Percentiles rank a stretch among this genome's conserved stretches.
These are phyloP conservation scores for Synergus gifuensis DNA, from an alignment of 2,888 invertebrate species.

Conservation along the genomic window DNA sequence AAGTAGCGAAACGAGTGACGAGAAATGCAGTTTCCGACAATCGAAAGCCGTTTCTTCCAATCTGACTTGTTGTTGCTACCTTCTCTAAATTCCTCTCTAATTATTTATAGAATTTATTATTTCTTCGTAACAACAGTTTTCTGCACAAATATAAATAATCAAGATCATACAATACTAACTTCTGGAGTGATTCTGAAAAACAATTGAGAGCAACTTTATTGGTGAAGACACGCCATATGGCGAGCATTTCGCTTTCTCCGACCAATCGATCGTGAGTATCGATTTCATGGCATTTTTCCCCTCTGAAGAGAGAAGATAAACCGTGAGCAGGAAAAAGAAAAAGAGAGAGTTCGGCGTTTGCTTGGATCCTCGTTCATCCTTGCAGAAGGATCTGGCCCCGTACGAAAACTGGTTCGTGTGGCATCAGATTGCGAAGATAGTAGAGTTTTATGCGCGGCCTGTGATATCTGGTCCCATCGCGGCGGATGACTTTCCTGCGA, in stretches of 20 bases:
- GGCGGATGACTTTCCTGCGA: conserved; percentile 73
- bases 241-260: conserved; percentile 53
- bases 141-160: not conserved
- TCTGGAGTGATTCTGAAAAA: conserved; percentile 43
- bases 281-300: conserved; percentile 55
- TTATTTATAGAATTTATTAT: not conserved
- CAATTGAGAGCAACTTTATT: conserved; percentile 17
- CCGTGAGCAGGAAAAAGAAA: conserved; percentile 45
- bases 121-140: not conserved
- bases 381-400: conserved; percentile 61
- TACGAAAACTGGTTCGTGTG: conserved; percentile 76
- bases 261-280: conserved; percentile 53
- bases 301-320: conserved; percentile 44
- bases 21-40: conserved; percentile 31
- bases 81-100: conserved; percentile 42
- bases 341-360: conserved; percentile 49
- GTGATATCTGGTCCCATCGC: conserved; percentile 74
- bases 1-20: conserved; percentile 9
- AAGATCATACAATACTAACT: not conserved
- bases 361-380: conserved; percentile 58
- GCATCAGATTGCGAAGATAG: conserved; percentile 76
- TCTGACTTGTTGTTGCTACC: conserved; percentile 16
- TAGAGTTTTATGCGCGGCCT: conserved; percentile 70
- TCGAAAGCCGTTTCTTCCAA: conserved; percentile 43
- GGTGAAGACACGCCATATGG: not conserved